Percentiles rank a stretch among this genome's conserved stretches.
Evolutionary conservation across 2,113 vertebrate genomes (phyloP).

Genomic region (Archilochus colubris): DNA sequence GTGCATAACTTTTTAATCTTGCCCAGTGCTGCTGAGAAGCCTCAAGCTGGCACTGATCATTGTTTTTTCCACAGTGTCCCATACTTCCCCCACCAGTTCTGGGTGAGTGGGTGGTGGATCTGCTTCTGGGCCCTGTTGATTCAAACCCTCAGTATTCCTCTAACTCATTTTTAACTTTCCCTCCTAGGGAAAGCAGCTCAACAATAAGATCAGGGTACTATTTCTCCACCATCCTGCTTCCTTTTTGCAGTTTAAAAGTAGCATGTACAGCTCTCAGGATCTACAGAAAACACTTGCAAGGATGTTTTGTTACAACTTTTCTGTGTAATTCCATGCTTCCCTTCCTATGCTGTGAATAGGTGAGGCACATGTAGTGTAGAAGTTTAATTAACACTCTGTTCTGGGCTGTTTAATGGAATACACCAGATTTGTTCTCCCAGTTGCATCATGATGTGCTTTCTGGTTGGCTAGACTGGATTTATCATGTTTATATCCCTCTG

Average conservation of each 20-base stretch:
- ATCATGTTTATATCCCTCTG: neutral
- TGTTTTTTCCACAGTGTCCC: neutral
- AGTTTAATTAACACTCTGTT: neutral
- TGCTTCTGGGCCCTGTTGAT: neutral
- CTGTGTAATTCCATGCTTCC: neutral
- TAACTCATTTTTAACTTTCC: neutral
- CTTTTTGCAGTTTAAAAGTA: neutral
- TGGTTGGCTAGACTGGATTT: conserved; percentile 3
- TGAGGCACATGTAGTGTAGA: neutral
- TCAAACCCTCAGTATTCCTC: neutral
- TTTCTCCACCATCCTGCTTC: neutral
- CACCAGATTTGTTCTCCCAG: neutral
- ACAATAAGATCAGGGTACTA: neutral
- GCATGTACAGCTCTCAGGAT: neutral
- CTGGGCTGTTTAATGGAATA: neutral
- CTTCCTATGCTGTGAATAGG: neutral
- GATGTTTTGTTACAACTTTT: neutral
- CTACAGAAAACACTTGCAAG: neutral
- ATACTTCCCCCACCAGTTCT: neutral
- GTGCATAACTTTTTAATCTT: neutral
- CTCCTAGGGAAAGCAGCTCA: neutral
- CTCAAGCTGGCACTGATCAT: neutral
- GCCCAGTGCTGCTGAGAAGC: neutral
- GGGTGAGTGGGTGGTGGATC: neutral
- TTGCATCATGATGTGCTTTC: neutral